A percentile compares a stretch with the other conserved stretches of the same genome.
These are phyloP conservation scores for Periophthalmus magnuspinnatus DNA, from an alignment of 2,797 vertebrate genomes.

Conservation along the genomic window DNA sequence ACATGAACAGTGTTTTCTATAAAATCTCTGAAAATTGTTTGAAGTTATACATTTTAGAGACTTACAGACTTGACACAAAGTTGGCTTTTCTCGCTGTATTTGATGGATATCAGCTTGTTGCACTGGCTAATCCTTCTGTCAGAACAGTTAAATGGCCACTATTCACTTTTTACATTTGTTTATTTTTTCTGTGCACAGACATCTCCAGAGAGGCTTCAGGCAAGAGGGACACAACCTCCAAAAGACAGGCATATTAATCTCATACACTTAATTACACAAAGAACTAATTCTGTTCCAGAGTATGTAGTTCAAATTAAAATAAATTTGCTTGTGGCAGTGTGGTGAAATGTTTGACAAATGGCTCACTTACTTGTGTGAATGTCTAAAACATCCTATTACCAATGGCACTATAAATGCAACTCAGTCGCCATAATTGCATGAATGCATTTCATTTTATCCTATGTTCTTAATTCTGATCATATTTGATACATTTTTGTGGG, in stretches of 20 bases:
- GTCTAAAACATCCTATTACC: constrained; percentile 6
- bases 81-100: not conserved
- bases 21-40: not conserved
- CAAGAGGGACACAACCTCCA: not conserved
- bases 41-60: not conserved
- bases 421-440: not conserved
- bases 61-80: not conserved
- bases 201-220: not conserved
- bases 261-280: not conserved
- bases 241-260: not conserved
- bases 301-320: not conserved
- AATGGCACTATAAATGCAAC: not conserved
- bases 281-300: not conserved
- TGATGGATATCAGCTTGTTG: not conserved
- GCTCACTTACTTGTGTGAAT: not conserved
- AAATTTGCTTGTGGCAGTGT: not conserved
- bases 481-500: too few relatives aligned
- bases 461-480: too few relatives aligned
- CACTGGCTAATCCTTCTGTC: not conserved
- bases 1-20: not conserved
- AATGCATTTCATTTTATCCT: not conserved
- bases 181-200: not conserved
- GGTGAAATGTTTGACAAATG: constrained; percentile 2
- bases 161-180: not conserved
- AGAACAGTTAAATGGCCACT: not conserved